Evolutionary conservation across 2,888 invertebrate genomes (phyloP).

Genomic region (Mesorhabditis spiculigera): DNA sequence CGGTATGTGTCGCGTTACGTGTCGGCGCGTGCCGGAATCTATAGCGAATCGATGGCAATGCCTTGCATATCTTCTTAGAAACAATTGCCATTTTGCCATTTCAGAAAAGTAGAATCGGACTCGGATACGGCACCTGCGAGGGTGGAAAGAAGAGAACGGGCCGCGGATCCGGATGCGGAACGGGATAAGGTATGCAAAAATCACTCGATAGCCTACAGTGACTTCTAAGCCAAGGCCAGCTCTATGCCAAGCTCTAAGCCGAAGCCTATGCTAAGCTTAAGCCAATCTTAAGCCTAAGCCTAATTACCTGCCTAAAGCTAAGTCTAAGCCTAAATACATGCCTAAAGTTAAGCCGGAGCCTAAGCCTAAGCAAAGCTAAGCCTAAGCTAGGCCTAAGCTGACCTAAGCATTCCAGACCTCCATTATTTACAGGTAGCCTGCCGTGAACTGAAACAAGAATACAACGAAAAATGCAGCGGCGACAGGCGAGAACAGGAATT

Average conservation of each 20-base stretch:
- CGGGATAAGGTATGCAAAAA: not conserved
- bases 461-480: constrained; percentile 32
- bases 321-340: too few species aligned
- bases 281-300: not conserved
- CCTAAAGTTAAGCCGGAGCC: too few species aligned
- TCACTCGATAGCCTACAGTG: not conserved
- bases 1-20: too few species aligned
- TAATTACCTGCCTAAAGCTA: not conserved
- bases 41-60: too few species aligned
- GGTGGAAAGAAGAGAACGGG: not conserved
- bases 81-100: not conserved
- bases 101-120: constrained; percentile 3
- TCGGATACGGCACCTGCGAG: not conserved
- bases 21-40: too few species aligned
- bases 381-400: too few species aligned
- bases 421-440: constrained; percentile 35
- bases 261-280: too few species aligned
- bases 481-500: constrained; percentile 26
- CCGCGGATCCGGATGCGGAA: not conserved
- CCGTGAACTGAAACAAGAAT: constrained; percentile 40
- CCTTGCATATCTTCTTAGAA: too few species aligned
- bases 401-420: too few species aligned
- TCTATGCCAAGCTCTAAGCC: not conserved
- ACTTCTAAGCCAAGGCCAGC: too few species aligned
- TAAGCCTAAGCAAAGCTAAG: too few species aligned